These are phyloP conservation scores for Andrena camellia DNA, from an alignment of 2,888 invertebrate species.

Conservation along the genomic window DNA sequence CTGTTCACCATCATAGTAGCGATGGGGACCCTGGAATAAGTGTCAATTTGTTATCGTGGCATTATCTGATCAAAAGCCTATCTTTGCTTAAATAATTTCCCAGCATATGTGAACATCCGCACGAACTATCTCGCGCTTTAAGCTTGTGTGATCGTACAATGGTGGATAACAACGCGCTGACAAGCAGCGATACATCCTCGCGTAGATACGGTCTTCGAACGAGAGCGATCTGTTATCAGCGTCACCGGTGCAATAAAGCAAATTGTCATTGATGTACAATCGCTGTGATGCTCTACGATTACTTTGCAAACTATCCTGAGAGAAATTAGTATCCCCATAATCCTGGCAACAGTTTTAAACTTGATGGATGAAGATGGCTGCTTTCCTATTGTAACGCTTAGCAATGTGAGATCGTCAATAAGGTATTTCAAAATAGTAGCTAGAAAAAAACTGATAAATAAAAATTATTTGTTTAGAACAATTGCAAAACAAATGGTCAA, in stretches of 20 bases:
- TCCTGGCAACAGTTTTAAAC: too few species aligned
- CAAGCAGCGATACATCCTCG: constrained; percentile 72
- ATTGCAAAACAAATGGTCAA: too few species aligned
- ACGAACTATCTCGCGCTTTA: not conserved
- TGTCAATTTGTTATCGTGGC: constrained; percentile 29
- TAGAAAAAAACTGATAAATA: too few species aligned
- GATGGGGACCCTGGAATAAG: constrained; percentile 5
- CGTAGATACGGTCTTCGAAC: constrained; percentile 72
- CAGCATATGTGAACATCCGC: not conserved
- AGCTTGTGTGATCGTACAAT: constrained; percentile 3
- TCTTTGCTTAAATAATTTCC: constrained; percentile 23
- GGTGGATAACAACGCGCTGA: constrained; percentile 52
- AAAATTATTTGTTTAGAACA: too few species aligned
- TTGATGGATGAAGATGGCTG: too few species aligned
- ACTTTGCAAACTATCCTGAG: not conserved
- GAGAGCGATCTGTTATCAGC: constrained; percentile 72
- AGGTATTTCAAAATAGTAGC: too few species aligned
- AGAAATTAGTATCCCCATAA: too few species aligned
- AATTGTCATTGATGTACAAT: constrained; percentile 45
- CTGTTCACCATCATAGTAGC: constrained; percentile 16
- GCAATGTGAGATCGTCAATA: too few species aligned
- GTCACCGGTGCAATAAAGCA: constrained; percentile 48
- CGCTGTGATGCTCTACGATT: constrained; percentile 9
- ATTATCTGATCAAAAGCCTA: constrained; percentile 31
- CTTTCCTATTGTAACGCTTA: too few species aligned